Evolutionary conservation across 2,797 vertebrate genomes (phyloP), one percentile per base, ranked within the genome.

Genomic region (Sebastes taczanowskii): DNA sequence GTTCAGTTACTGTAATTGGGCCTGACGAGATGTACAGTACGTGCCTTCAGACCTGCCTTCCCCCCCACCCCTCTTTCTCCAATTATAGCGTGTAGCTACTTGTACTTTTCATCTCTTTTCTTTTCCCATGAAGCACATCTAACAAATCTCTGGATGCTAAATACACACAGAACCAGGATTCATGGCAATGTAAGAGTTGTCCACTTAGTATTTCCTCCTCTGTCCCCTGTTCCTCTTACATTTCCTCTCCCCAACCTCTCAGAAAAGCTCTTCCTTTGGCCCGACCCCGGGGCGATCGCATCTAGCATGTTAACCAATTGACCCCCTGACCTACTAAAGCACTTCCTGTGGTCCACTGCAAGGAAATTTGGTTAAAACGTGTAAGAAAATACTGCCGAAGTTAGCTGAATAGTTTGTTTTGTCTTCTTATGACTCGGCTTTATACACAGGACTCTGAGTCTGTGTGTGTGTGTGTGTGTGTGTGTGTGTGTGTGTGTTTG

Each of bases 331-430:
- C 82, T 64, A 10, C 63, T 82, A 59, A 88, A 86, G 72, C 77
- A 83, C 73, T 79, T 89, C 81, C 86, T 85, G 82, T 78, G 68
- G 66, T 71, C 58, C 7, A 18, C 42, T 63, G 20, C 25, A 22
- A 76, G 75, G 53, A 85, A 62, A 87, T 87, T 66, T 68, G 65
- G 78, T 80, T 83, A 76, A 87, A 88, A 60, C n/a, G 7, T 80
- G 78, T 68, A 87, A 91, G 62, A 38, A 72, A 88, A 93, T 70
- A 83, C 7, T 38, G 3, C 23, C 59, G 46, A 74, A 20, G 38
- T 73, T 72, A 80, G 76, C 60, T 70, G 38, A 18, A 49, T 59
- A 42, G 62, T 27, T 52, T 77, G 81, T 86, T 81, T 81, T 59
- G 67, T 66, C 71, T 80, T 66, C 65, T 59, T 38, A 10, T 25